Evolutionary conservation across 2,113 vertebrate species (phyloP), one percentile per base, ranked within the genome.

Genomic region (Ranitomeya variabilis): DNA sequence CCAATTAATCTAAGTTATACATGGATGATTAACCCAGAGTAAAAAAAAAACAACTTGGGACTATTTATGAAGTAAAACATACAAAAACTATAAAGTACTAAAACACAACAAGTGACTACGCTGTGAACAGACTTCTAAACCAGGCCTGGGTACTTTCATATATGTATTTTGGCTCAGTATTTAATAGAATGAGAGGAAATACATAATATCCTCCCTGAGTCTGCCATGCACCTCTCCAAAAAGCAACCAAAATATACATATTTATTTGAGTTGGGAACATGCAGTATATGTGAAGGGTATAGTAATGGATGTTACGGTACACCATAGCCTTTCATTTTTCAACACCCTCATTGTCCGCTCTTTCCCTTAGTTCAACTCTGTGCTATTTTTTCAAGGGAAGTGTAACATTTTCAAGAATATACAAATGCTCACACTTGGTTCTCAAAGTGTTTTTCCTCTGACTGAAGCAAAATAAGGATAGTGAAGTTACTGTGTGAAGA

Each of bases 401-500:
- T 85, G 51, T 69, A 51, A 85, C 60, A 52, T 85, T 89, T 83
- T 76, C 87, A 57, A 66, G 80, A 83, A 78, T 76, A 54, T 76
- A 64, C n/a, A 66, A 85, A 67, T 23, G 60, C 81, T 89, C 77
- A 76, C 80, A 89, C 81, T 85, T 23, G 60, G 71, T 84, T 85
- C 76, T 59, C 18, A 89, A 89, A 89, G 83, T 84, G 81, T 79
- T 89, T 71, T 69, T 85, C 60, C 55, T 89, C 81, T 31, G 7
- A 18, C 16, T 79, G 23, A 79, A 79, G 82, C 23, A 79, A 85
- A 84, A 83, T 84, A 79, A 85, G 55, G 59, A 85, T 77, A 89
- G 87, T 89, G 80, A 89, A 89, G 82, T 64, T 45, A 78, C 52
- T 31, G 62, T 89, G 82, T 85, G 87, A 89, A 84, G 15, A 84